Evolutionary conservation across 2,113 vertebrate species (phyloP), one percentile per base, ranked within the genome.

Genomic region (Bathybates hornii): DNA sequence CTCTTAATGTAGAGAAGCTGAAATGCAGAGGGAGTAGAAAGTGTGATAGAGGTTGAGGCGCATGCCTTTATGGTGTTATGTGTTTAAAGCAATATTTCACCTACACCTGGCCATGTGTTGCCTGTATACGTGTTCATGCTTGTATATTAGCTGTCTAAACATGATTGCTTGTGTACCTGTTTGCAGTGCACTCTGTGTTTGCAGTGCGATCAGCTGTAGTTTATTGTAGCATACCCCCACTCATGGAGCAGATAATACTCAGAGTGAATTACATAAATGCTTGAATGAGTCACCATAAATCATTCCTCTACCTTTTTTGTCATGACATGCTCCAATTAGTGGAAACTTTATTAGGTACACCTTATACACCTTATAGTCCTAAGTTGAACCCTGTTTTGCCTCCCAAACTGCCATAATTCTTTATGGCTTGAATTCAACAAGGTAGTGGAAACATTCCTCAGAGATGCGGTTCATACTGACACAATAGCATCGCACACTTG

Each of bases 231-330:
- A 32, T 34, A 50, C 63, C 76, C 21, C 52, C 52, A 53, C 21
- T 84, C 61, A 86, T 17, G 76, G 21, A 82, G 38, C 13, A 29
- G 16, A 82, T 19, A 66, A 83, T 63, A 52, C 9, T 78, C 36
- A 87, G 57, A 84, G 5, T 53, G 63, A 81, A 54, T 91, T 85
- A 90, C 16, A 38, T 91, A 80, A 87, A 91, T 34, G 54, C 36
- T 50, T 89, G 89, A 91, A 66, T 94, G 86, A 91, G 53, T 36
- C 34, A 80, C 52, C 52, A 81, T 32, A 83, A 66, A 12, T 45
- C 43, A 53, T 63, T 79, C 34, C 45, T 50, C 10, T 59, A 32
- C 61, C 52, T 3, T 53, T 38, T 71, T 21, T 82, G 43, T 81
- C 54, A 57, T 24, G 12, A 78, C 43, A 78, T 52, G 27, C 6